phyloP scores from a whole-genome alignment of 1,140 invertebrate genomes.

The Hyles euphorbiae region DNA sequence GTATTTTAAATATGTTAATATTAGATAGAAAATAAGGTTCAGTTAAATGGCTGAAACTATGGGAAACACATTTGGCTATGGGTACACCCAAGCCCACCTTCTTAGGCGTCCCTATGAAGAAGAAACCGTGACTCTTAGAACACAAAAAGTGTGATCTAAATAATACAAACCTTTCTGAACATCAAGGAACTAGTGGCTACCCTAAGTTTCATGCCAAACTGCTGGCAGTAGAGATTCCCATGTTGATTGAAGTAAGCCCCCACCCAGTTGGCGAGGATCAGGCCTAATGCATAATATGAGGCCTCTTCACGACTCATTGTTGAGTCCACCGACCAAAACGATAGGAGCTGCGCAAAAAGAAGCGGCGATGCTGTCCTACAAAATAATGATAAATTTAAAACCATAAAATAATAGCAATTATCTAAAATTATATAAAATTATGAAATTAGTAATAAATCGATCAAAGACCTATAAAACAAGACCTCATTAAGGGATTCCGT shows the following conservation, averaged over 20 bases:
- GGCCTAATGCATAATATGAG: constrained; percentile 47
- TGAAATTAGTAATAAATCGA: too few relatives aligned
- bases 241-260: constrained; percentile 69
- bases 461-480: too few relatives aligned
- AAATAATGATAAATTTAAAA: constrained; percentile 10
- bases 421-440: too few relatives aligned
- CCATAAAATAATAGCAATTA: too few relatives aligned
- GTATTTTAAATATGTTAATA: too few relatives aligned
- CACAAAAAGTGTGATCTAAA: not conserved
- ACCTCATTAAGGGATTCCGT: too few relatives aligned
- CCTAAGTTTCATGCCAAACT: constrained; percentile 78
- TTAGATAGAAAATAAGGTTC: too few relatives aligned
- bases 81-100: too few relatives aligned
- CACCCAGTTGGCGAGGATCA: constrained; percentile 51
- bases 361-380: constrained; percentile 70
- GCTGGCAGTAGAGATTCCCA: constrained; percentile 54
- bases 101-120: not conserved
- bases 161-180: constrained; percentile 77
- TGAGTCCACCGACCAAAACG: constrained; percentile 25
- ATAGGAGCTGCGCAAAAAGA: constrained; percentile 53
- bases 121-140: not conserved
- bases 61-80: too few relatives aligned
- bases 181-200: constrained; percentile 78
- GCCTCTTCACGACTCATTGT: constrained; percentile 40
- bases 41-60: too few relatives aligned